Percentiles rank a stretch among this genome's conserved stretches.
phyloP scores from a whole-genome alignment of 2,113 vertebrate species.

The Patagioenas fasciata region DNA sequence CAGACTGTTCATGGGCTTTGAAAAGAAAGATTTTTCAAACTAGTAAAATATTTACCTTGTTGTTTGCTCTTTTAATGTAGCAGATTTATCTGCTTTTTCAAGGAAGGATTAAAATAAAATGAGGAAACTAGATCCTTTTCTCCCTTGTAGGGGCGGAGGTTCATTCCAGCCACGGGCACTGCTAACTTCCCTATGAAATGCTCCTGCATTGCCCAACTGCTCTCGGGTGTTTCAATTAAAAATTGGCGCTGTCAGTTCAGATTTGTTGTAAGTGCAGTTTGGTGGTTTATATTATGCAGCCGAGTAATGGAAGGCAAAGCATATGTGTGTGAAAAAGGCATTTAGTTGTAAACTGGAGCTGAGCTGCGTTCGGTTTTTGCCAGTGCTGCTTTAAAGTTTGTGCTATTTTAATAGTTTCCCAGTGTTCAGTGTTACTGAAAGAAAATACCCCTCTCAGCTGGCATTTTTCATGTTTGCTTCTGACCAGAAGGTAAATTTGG shows the following conservation, averaged over 20 bases:
- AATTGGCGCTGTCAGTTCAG: not conserved
- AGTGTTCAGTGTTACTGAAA: not conserved
- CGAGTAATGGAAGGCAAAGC: constrained; percentile 1
- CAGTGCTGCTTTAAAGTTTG: not conserved
- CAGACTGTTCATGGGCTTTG: not conserved
- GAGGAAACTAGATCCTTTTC: not conserved
- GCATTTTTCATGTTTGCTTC: constrained; percentile 17
- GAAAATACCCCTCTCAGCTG: not conserved
- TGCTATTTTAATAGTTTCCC: constrained; percentile 11
- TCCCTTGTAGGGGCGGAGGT: not conserved
- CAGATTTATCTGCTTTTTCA: constrained; percentile 1
- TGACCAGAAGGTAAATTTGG: constrained; percentile 8
- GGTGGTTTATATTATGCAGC: not conserved
- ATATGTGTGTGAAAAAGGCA: not conserved
- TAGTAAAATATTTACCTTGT: not conserved
- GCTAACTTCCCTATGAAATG: not conserved
- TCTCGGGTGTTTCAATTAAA: constrained; percentile 3
- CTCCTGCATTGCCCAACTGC: not conserved
- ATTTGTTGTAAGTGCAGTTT: not conserved
- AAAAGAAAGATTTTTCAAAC: constrained; percentile 6
- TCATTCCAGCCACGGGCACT: constrained; percentile 1
- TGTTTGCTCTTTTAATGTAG: constrained; percentile 32
- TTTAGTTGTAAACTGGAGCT: not conserved
- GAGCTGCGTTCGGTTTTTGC: not conserved
- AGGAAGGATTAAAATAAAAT: constrained; percentile 26